Evolutionary conservation across 2,888 invertebrate species (phyloP).

Genomic region (Taenaris catops): DNA sequence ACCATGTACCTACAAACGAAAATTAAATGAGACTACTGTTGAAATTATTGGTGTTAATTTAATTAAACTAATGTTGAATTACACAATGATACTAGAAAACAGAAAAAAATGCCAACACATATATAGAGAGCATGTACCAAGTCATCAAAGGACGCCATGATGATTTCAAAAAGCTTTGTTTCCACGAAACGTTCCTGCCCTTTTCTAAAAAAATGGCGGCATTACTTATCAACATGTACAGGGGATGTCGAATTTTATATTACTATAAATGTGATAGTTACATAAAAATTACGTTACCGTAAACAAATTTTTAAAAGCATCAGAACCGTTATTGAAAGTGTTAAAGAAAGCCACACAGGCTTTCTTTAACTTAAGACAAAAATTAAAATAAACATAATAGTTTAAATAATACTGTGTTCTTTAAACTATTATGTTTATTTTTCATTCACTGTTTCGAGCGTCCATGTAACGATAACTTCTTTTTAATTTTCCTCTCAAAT

Average conservation of each 20-base stretch:
- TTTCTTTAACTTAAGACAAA: background rate
- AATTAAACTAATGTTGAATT: no score
- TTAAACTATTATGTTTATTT: background rate
- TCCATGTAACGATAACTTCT: no score
- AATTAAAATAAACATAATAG: background rate
- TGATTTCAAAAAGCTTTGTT: slow-evolving; percentile 23
- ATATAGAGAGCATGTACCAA: slow-evolving; percentile 2
- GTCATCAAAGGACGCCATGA: slow-evolving; percentile 16
- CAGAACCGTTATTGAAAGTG: background rate
- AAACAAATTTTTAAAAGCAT: background rate
- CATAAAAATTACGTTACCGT: background rate
- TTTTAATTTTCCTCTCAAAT: no score
- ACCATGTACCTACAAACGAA: no score
- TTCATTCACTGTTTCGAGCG: no score
- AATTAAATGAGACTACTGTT: no score
- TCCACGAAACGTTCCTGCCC: slow-evolving; percentile 20
- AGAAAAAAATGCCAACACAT: background rate
- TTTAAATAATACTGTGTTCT: background rate
- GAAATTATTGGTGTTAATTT: no score
- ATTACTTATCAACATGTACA: slow-evolving; percentile 9
- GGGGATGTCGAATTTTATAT: slow-evolving; percentile 2
- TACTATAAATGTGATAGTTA: background rate
- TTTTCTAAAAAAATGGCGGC: slow-evolving; percentile 24
- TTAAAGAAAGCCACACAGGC: background rate
- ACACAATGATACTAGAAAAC: no score